phyloP scores from a whole-genome alignment of 1,140 invertebrate genomes.

The Leptinotarsa undecemlineata region DNA sequence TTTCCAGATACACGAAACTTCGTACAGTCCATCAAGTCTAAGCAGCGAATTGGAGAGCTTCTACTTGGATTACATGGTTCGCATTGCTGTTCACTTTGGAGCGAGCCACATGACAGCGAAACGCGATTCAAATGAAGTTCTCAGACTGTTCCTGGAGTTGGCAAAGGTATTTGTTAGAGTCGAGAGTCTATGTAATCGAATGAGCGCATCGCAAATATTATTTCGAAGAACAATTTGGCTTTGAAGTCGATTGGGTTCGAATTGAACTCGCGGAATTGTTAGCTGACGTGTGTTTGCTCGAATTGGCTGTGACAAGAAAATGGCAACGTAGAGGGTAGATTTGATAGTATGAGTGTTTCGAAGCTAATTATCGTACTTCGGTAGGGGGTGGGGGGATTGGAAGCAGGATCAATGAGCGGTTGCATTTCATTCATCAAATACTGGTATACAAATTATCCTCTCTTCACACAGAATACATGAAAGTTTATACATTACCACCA shows the following conservation, averaged over 20 bases:
- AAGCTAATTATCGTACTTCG: too few relatives aligned
- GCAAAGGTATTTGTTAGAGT: slow-evolving; percentile 71
- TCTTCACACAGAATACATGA: too few relatives aligned
- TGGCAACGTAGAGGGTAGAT: too few relatives aligned
- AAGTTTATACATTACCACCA: too few relatives aligned
- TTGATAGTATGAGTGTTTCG: too few relatives aligned
- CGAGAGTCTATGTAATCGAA: background rate
- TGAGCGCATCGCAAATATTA: background rate
- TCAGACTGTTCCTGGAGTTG: slow-evolving; percentile 87
- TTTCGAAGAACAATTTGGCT: background rate
- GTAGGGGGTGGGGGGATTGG: too few relatives aligned
- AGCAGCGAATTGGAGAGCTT: slow-evolving; percentile 33
- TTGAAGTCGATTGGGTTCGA: background rate
- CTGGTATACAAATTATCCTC: too few relatives aligned
- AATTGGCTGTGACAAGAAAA: background rate
- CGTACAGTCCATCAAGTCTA: slow-evolving; percentile 27
- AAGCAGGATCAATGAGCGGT: too few relatives aligned
- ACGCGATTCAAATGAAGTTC: slow-evolving; percentile 77
- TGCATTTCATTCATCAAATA: too few relatives aligned
- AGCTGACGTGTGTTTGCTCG: background rate
- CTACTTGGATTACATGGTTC: slow-evolving; percentile 80
- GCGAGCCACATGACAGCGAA: slow-evolving; percentile 69
- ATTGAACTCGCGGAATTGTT: slow-evolving; percentile 4
- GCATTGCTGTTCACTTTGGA: slow-evolving; percentile 83
- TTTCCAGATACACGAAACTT: slow-evolving; percentile 32